These are phyloP conservation scores for Datnioides undecimradiatus DNA, from an alignment of 2,113 vertebrate species.

Conservation along the genomic window DNA sequence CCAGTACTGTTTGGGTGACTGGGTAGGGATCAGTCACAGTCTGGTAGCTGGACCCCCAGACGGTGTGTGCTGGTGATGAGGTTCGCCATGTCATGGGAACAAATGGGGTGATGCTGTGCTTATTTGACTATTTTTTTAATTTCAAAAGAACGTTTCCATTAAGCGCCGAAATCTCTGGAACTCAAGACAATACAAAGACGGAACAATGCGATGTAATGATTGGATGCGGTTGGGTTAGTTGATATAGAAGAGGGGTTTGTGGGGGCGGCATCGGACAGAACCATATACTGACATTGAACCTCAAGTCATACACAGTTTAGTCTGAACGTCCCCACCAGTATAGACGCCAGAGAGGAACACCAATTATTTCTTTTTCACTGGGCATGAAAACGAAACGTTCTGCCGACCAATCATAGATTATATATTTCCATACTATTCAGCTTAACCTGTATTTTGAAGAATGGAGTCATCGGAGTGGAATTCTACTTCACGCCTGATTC, in stretches of 20 bases:
- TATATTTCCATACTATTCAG: conserved; percentile 8
- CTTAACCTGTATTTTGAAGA: conserved; percentile 23
- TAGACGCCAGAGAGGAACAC: not conserved
- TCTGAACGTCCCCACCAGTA: not conserved
- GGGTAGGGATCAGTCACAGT: conserved; percentile 75
- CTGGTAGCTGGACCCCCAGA: conserved; percentile 61
- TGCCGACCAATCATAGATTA: conserved; percentile 24
- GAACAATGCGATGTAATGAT: conserved; percentile 62
- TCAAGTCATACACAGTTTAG: conserved; percentile 21
- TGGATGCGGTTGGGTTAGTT: conserved; percentile 67
- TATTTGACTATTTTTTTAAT: conserved; percentile 22
- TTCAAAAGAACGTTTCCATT: conserved; percentile 35
- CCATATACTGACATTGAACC: conserved; percentile 17
- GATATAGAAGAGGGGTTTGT: conserved; percentile 32
- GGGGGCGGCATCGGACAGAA: not conserved
- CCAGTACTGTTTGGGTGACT: conserved; percentile 64
- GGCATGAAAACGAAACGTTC: not conserved
- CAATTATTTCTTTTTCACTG: not conserved
- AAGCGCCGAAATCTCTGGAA: conserved; percentile 35
- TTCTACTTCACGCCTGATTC: conserved; percentile 29
- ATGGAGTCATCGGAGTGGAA: conserved; percentile 21
- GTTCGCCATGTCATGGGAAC: conserved; percentile 35
- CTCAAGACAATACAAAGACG: conserved; percentile 47
- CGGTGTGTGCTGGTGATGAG: conserved; percentile 35
- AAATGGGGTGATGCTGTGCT: conserved; percentile 34